A percentile compares a stretch with the other conserved stretches of the same genome.
phyloP scores from a whole-genome alignment of 2,113 vertebrate species.

The Turdus rufiventris region DNA sequence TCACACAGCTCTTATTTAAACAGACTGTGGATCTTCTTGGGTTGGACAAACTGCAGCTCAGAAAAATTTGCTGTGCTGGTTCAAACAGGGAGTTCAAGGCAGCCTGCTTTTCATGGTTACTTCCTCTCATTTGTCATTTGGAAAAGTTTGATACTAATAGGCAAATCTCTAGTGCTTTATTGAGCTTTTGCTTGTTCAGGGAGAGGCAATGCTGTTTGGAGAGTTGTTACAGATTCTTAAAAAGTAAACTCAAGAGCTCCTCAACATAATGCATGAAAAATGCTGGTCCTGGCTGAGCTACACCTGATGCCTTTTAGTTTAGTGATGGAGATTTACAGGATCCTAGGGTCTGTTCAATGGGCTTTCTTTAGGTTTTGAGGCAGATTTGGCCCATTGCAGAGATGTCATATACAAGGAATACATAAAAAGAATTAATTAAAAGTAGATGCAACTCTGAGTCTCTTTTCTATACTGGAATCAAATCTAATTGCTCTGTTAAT shows the following conservation, averaged over 20 bases:
- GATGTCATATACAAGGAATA: slow-evolving; percentile 36
- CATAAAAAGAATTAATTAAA: slow-evolving; percentile 33
- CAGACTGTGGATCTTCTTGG: background rate
- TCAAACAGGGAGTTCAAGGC: slow-evolving; percentile 44
- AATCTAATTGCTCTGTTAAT: slow-evolving; percentile 62
- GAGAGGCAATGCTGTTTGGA: background rate
- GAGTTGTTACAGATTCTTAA: background rate
- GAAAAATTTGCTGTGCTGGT: slow-evolving; percentile 11
- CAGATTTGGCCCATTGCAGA: slow-evolving; percentile 13
- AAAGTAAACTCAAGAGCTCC: background rate
- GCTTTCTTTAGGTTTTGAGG: slow-evolving; percentile 37
- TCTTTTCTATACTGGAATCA: slow-evolving; percentile 33
- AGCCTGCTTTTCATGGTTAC: slow-evolving; percentile 64
- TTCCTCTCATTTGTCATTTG: slow-evolving; percentile 76
- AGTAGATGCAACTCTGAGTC: slow-evolving; percentile 34
- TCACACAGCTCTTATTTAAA: background rate
- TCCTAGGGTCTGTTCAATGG: background rate
- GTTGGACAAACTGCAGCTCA: background rate
- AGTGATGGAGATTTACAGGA: background rate
- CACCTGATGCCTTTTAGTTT: background rate
- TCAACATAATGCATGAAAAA: background rate
- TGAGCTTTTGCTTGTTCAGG: background rate
- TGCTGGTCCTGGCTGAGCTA: background rate
- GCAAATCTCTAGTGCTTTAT: slow-evolving; percentile 70
- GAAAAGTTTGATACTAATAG: slow-evolving; percentile 65